These are phyloP conservation scores for Crocuta crocuta DNA, from an alignment of 2,113 vertebrate genomes.

Conservation along the genomic window DNA sequence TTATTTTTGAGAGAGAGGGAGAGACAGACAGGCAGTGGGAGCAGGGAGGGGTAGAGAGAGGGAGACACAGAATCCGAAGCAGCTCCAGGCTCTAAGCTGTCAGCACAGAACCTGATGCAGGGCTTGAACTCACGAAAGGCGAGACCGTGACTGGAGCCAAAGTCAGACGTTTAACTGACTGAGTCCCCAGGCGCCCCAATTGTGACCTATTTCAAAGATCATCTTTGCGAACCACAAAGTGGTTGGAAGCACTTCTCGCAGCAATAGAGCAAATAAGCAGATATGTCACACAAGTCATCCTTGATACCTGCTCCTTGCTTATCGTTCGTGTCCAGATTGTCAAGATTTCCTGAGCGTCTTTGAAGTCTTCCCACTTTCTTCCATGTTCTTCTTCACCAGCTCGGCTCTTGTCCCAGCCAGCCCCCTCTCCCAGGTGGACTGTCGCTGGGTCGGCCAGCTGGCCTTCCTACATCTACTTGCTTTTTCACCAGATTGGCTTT, in stretches of 20 bases:
- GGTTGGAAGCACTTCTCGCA: neutral
- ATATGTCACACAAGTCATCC: neutral
- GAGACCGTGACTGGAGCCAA: too few relatives aligned
- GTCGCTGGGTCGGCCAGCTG: neutral
- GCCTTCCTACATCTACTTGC: neutral
- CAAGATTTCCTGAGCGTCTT: neutral
- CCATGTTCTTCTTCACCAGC: neutral
- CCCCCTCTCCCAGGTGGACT: neutral
- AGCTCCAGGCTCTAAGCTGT: too few relatives aligned
- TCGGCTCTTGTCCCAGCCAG: neutral
- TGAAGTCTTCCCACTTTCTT: neutral
- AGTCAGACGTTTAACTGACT: too few relatives aligned
- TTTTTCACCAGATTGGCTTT: too few relatives aligned
- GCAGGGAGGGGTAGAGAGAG: too few relatives aligned
- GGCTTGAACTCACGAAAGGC: too few relatives aligned
- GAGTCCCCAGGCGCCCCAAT: too few relatives aligned
- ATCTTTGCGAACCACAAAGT: neutral
- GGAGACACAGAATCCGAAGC: too few relatives aligned
- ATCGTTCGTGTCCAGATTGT: neutral
- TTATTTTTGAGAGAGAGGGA: too few relatives aligned
- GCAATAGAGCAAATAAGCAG: neutral
- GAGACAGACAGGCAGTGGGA: too few relatives aligned
- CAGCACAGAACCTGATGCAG: too few relatives aligned
- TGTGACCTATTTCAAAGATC: neutral
- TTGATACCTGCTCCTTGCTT: neutral